phyloP scores from a whole-genome alignment of 1,140 invertebrate genomes.

The Diachasma alloeum region DNA sequence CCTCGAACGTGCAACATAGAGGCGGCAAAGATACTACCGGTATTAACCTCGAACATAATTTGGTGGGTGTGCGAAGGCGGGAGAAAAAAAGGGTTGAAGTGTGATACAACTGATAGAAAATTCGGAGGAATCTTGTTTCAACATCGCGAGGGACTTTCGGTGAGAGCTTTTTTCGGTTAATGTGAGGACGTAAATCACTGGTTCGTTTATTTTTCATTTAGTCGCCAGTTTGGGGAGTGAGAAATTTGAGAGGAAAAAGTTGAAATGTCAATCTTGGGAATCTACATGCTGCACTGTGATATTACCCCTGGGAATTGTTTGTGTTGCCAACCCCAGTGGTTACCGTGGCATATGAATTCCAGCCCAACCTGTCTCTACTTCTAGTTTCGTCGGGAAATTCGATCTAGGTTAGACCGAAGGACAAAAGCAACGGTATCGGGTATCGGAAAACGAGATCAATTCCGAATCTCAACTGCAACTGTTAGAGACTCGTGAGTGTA shows the following conservation, averaged over 20 bases:
- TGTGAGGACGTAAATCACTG: too few species aligned
- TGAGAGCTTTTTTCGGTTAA: too few species aligned
- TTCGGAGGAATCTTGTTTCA: background rate
- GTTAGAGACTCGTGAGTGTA: background rate
- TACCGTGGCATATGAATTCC: background rate
- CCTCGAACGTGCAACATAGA: slow-evolving; percentile 50
- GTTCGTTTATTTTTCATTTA: too few species aligned
- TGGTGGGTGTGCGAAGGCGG: background rate
- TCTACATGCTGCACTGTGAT: background rate
- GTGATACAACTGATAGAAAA: slow-evolving; percentile 31
- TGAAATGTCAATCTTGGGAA: background rate
- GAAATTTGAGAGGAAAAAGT: background rate
- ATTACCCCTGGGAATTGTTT: background rate
- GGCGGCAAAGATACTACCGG: slow-evolving; percentile 50
- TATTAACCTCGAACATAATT: slow-evolving; percentile 46
- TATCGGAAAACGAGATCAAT: slow-evolving; percentile 25
- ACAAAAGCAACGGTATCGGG: background rate
- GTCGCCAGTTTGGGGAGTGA: too few species aligned
- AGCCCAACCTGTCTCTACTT: background rate
- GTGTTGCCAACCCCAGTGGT: background rate
- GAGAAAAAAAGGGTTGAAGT: slow-evolving; percentile 20
- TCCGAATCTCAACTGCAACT: slow-evolving; percentile 26
- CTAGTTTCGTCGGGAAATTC: slow-evolving; percentile 6
- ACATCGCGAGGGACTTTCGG: background rate
- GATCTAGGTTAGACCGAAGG: slow-evolving; percentile 13